Evolutionary conservation across 2,888 invertebrate species (phyloP).

Genomic region (Dysmachus trigonus): DNA sequence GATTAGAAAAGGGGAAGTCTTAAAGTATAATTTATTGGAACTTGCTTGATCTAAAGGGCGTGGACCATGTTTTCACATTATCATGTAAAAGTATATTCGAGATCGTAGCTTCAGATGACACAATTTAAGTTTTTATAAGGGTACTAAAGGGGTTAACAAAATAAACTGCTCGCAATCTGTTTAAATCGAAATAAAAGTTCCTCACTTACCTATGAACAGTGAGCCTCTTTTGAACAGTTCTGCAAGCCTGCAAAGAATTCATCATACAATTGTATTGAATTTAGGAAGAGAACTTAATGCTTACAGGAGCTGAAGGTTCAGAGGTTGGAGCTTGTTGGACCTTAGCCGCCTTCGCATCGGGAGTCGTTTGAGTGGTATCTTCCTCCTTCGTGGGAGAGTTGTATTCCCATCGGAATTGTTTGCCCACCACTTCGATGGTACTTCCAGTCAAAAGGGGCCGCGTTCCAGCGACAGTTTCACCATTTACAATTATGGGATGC

Average conservation of each 20-base stretch:
- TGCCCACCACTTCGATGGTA: conserved; percentile 57
- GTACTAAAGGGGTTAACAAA: neutral
- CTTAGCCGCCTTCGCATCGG: conserved; percentile 1
- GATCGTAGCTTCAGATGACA: too few relatives aligned
- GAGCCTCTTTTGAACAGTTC: conserved; percentile 54
- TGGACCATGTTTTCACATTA: too few relatives aligned
- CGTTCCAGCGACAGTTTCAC: conserved; percentile 53
- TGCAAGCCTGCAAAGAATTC: conserved; percentile 48
- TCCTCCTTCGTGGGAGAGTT: conserved; percentile 20
- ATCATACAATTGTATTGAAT: neutral
- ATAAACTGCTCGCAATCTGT: neutral
- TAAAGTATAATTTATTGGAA: too few relatives aligned
- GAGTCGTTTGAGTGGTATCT: neutral
- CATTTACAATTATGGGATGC: conserved; percentile 57
- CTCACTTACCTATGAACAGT: conserved; percentile 61
- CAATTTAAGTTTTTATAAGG: too few relatives aligned
- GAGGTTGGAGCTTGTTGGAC: neutral
- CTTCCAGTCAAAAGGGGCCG: conserved; percentile 57
- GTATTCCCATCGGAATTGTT: conserved; percentile 59
- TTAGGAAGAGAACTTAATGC: neutral
- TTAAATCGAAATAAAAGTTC: neutral
- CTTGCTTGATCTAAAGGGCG: too few relatives aligned
- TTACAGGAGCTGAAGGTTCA: neutral
- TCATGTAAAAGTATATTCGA: too few relatives aligned
- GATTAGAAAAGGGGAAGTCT: too few relatives aligned